Percentiles rank a stretch among this genome's conserved stretches.
phyloP scores from a whole-genome alignment of 1,140 invertebrate genomes.

The Sarcophaga bullata region DNA sequence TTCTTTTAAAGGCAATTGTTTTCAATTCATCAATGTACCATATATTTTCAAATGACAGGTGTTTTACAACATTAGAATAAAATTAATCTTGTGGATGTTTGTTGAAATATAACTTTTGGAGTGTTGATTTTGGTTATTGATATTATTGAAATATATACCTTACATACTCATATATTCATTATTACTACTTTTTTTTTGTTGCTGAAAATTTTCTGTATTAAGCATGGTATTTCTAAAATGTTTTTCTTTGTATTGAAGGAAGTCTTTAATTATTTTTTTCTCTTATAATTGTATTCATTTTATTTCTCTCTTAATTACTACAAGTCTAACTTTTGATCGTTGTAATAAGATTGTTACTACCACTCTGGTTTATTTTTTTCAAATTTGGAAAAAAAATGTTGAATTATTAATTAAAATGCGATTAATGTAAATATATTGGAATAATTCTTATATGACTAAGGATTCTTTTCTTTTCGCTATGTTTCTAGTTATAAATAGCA shows the following conservation, averaged over 20 bases:
- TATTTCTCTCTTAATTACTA: slow-evolving; percentile 41
- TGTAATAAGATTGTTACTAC: slow-evolving; percentile 41
- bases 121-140: too few relatives aligned
- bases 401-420: background rate
- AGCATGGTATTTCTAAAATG: too few relatives aligned
- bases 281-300: slow-evolving; percentile 20
- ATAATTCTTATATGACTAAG: background rate
- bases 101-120: too few relatives aligned
- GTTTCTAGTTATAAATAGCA: too few relatives aligned
- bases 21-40: slow-evolving; percentile 4
- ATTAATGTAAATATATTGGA: background rate
- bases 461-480: too few relatives aligned
- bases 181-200: too few relatives aligned
- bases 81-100: too few relatives aligned
- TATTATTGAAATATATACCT: too few relatives aligned
- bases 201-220: too few relatives aligned
- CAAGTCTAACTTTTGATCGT: slow-evolving; percentile 44
- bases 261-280: background rate
- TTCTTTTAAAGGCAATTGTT: background rate
- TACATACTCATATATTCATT: too few relatives aligned
- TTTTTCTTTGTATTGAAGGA: background rate
- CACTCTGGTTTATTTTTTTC: background rate
- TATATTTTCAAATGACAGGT: background rate
- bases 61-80: too few relatives aligned
- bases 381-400: background rate